A percentile compares a stretch with the other conserved stretches of the same genome.
Conservation (phyloP, 2,113 vertebrate genomes). For the Pedetes capensis region DNA sequence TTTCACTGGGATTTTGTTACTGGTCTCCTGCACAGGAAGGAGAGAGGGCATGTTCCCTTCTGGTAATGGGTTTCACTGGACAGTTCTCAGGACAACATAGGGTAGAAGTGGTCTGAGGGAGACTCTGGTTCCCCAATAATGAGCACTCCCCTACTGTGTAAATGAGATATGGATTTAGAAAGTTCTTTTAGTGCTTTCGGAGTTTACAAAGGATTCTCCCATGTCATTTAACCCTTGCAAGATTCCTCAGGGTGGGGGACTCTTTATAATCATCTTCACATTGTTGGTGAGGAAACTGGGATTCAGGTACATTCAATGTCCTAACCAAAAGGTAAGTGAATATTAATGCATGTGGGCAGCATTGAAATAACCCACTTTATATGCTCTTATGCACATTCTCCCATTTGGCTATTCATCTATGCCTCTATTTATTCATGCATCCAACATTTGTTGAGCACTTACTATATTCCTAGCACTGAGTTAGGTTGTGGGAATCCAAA, state of each 20-base stretch:
- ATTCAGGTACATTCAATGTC: neutral
- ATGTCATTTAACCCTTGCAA: neutral
- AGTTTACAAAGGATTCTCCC: neutral
- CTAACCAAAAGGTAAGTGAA: neutral
- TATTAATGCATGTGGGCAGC: neutral
- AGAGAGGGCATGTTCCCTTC: neutral
- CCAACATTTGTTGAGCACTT: neutral
- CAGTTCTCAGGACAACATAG: neutral
- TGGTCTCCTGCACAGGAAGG: neutral
- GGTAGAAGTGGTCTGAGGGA: neutral
- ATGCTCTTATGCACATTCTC: fast-evolving
- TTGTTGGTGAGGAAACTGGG: neutral
- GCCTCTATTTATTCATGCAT: neutral
- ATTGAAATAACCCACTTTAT: neutral
- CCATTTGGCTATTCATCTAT: neutral
- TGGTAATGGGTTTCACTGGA: neutral
- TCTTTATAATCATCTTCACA: neutral
- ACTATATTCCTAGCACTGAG: neutral
- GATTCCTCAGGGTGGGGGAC: too few species aligned
- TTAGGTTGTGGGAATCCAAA: neutral
- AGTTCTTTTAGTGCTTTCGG: neutral
- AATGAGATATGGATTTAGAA: neutral
- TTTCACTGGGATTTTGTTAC: neutral
- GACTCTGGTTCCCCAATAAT: neutral
- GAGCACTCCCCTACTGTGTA: neutral